Evolutionary conservation across 2,113 vertebrate genomes (phyloP), one percentile per base, ranked within the genome.

Genomic region (Dolichallabes microphthalmus): DNA sequence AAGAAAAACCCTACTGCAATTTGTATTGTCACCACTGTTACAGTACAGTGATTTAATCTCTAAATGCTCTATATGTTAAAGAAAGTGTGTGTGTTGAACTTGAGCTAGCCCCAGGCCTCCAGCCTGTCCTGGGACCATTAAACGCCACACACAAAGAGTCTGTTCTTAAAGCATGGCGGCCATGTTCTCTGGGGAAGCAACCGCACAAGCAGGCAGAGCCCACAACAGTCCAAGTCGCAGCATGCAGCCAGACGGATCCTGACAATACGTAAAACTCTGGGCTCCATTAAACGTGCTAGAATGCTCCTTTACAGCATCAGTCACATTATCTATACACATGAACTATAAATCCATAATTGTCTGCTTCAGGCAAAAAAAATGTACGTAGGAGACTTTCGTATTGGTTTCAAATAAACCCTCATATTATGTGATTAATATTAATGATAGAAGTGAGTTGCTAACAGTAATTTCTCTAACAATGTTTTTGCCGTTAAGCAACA

Each of bases 251-350:
- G 61, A 82, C 60, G 66, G 20, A 75, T 85, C 32, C 64, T 87
- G 91, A 92, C 92, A 93, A 93, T 91, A 86, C 80, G 83, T 63
- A 25, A 9, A 81, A 50, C 78, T 87, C 78, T 87, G 82, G 82
- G 60, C 77, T 64, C 2, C 68, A 57, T 86, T 86, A 80, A 82
- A 57, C 32, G 75, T 74, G 15, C 53, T 50, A 53, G 77, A 50
- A 15, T 58, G 4, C 73, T 85, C 53, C 52, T 27, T 61, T 57
- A 76, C 82, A 91, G 90, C 82, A 90, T 66, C 71, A 39, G 14
- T 52, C 30, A 30, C 27, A 61, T 19, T 64, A 45, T 76, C 35
- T 32, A 45, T 77, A 58, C 27, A 63, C 39, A 27, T n/a, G 81
- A 61, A 88, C 61, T 80, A 20, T 58, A 83, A 83, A 73, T 60